These are phyloP conservation scores for Platysternon megacephalum DNA, from an alignment of 2,113 vertebrate species.

Conservation along the genomic window DNA sequence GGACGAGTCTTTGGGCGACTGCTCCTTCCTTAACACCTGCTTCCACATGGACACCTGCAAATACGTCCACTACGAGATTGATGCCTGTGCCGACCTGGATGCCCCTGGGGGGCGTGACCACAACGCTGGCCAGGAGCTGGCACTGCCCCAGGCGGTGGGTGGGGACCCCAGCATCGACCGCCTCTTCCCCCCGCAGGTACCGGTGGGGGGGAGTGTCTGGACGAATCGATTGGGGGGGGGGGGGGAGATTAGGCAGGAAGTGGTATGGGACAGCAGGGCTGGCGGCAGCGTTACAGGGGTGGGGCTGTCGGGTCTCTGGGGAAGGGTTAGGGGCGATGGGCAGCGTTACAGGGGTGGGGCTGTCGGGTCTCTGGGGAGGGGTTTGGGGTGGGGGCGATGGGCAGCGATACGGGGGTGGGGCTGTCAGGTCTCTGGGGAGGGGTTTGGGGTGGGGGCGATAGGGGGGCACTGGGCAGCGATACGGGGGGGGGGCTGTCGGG, in stretches of 20 bases:
- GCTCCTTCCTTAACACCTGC: conserved; percentile 95
- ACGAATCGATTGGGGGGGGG: neutral
- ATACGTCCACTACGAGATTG: conserved; percentile 95
- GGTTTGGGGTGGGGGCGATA: too few relatives aligned
- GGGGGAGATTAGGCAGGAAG: neutral
- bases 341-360: too few relatives aligned
- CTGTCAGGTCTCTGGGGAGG: too few relatives aligned
- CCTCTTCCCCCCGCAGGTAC: conserved; percentile 92
- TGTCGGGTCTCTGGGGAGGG: neutral
- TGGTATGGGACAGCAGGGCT: neutral
- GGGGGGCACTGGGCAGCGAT: too few relatives aligned
- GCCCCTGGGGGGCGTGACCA: conserved; percentile 72
- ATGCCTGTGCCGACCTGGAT: conserved; percentile 84
- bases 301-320: too few relatives aligned
- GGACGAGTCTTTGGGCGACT: conserved; percentile 92
- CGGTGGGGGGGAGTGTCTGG: neutral
- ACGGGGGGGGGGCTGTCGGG: too few relatives aligned
- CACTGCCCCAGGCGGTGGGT: conserved; percentile 79
- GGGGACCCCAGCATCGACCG: conserved; percentile 87
- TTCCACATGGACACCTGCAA: conserved; percentile 98
- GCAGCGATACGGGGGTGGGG: too few relatives aligned
- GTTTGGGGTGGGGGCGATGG: neutral
- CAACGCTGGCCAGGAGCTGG: conserved; percentile 81
- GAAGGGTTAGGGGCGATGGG: too few relatives aligned
- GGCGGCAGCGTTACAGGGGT: too few relatives aligned